phyloP scores from a whole-genome alignment of 2,888 invertebrate genomes.

The Luperina testacea region DNA sequence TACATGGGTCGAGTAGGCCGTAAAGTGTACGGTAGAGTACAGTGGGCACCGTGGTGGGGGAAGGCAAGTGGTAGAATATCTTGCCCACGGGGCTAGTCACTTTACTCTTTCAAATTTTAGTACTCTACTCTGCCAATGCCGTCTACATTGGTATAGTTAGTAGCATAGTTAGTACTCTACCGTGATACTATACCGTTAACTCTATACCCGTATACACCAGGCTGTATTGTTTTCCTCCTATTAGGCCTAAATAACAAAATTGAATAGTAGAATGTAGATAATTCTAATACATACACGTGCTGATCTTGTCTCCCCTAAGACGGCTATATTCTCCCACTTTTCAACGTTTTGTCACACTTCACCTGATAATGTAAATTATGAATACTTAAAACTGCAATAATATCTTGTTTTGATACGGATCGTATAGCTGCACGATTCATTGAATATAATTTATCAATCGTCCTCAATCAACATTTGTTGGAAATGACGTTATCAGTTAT shows the following conservation, averaged over 20 bases:
- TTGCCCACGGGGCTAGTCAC: no score
- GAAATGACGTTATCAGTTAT: constrained; percentile 42
- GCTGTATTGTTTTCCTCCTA: not conserved
- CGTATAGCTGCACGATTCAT: constrained; percentile 13
- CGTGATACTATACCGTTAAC: no score
- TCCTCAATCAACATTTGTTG: constrained; percentile 46
- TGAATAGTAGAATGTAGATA: not conserved
- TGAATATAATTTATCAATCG: constrained; percentile 40
- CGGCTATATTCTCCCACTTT: not conserved
- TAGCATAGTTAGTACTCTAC: no score
- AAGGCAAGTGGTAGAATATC: no score
- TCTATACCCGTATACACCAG: no score
- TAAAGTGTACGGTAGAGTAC: no score
- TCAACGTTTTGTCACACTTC: not conserved
- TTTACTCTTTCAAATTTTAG: no score
- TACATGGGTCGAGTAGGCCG: no score
- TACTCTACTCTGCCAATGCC: no score
- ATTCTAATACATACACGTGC: not conserved
- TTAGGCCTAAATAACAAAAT: not conserved
- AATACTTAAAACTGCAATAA: not conserved
- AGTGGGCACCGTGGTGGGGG: no score
- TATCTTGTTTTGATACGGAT: constrained; percentile 23
- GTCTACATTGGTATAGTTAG: no score
- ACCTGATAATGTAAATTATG: not conserved
- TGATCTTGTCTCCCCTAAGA: not conserved